These are phyloP conservation scores for Alviniconcha strummeri DNA, from an alignment of 2,888 invertebrate species.

Conservation along the genomic window DNA sequence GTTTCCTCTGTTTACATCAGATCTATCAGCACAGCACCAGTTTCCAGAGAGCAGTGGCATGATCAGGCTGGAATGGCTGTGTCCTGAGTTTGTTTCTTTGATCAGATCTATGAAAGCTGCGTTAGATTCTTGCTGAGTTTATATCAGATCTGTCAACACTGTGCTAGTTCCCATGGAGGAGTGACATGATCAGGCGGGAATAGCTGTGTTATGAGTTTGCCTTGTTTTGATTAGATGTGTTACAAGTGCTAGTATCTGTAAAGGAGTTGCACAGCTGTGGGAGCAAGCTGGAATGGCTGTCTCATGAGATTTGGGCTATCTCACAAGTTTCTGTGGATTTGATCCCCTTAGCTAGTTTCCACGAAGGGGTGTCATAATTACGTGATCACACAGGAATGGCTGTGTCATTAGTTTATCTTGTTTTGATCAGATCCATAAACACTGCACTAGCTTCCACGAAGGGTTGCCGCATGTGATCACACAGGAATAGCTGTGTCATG, in stretches of 20 bases:
- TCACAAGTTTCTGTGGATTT: no score
- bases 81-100: no score
- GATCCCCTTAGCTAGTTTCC: conserved; percentile 88
- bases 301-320: no score
- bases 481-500: conserved; percentile 73
- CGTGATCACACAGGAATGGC: conserved; percentile 83
- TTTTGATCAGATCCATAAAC: conserved; percentile 67
- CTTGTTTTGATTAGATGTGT: conserved; percentile 74
- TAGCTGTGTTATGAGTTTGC: conserved; percentile 80
- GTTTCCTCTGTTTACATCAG: conserved; percentile 51
- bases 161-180: conserved; percentile 90
- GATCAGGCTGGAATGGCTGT: conserved; percentile 91
- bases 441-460: conserved; percentile 90
- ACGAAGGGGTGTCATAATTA: conserved; percentile 87
- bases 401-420: no score
- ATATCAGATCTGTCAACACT: conserved; percentile 82
- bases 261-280: conserved; percentile 91
- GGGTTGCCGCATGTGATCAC: conserved; percentile 94
- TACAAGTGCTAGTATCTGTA: conserved; percentile 91
- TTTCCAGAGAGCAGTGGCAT: conserved; percentile 92
- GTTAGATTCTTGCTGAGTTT: no score
- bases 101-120: conserved; percentile 58
- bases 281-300: conserved; percentile 87
- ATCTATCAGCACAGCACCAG: conserved; percentile 87
- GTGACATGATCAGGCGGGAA: conserved; percentile 89